Evolutionary conservation across 1,140 invertebrate species (phyloP).

Genomic region (Macrobrachium nipponense): DNA sequence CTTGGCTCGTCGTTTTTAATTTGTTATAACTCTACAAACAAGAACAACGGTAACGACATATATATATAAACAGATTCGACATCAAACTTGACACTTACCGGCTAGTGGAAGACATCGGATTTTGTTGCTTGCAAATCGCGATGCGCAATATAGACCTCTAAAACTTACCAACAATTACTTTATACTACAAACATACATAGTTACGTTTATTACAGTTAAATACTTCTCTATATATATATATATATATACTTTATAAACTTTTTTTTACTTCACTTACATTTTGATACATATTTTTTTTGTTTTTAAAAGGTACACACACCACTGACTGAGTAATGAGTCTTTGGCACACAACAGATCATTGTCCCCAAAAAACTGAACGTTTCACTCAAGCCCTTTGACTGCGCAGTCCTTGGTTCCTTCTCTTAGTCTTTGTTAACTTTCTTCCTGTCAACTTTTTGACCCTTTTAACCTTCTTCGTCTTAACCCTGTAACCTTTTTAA

Average conservation of each 20-base stretch:
- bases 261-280: constrained; percentile 10
- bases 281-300: constrained; percentile 11
- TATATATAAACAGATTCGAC: constrained; percentile 16
- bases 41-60: neutral
- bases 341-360: neutral
- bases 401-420: too few species aligned
- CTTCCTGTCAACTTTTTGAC: too few species aligned
- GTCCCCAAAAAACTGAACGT: neutral
- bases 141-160: constrained; percentile 7
- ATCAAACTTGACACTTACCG: constrained; percentile 12
- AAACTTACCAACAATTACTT: constrained; percentile 15
- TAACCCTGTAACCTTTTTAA: too few species aligned
- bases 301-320: constrained; percentile 1
- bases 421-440: too few species aligned
- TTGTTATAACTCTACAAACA: constrained; percentile 3
- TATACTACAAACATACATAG: constrained; percentile 2
- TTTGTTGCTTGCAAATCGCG: constrained; percentile 15
- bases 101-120: constrained; percentile 22
- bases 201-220: constrained; percentile 13
- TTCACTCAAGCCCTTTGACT: too few species aligned
- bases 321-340: neutral
- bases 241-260: neutral
- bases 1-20: constrained; percentile 6
- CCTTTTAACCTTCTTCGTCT: too few species aligned
- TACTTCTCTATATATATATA: constrained; percentile 11